phyloP scores from a whole-genome alignment of 1,140 invertebrate genomes.

The Pseudobourletiella spinata region DNA sequence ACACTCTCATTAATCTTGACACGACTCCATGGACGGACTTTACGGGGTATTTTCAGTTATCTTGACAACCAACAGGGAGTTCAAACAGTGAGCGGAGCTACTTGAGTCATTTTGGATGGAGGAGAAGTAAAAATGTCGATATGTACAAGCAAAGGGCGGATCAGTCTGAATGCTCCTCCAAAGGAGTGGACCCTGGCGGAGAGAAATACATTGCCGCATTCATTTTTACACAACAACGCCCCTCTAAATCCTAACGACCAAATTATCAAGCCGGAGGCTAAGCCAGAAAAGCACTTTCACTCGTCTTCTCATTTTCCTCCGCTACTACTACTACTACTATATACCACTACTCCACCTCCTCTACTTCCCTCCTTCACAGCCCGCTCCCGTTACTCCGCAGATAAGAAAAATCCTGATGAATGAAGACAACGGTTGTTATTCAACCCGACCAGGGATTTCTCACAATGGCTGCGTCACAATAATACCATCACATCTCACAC shows the following conservation, averaged over 20 bases:
- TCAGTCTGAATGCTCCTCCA: not conserved
- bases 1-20: conserved; percentile 37
- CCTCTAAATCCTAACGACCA: conserved; percentile 38
- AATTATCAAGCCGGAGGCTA: conserved; percentile 38
- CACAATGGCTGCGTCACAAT: no score
- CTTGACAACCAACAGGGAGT: conserved; percentile 29
- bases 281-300: conserved; percentile 36
- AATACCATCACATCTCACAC: no score
- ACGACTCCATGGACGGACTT: conserved; percentile 13
- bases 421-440: conserved; percentile 38
- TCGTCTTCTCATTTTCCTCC: conserved; percentile 16
- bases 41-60: conserved; percentile 20
- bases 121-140: conserved; percentile 29
- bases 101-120: conserved; percentile 31
- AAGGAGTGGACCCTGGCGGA: not conserved
- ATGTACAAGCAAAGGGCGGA: conserved; percentile 29
- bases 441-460: conserved; percentile 17
- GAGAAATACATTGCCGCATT: conserved; percentile 22
- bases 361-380: conserved; percentile 7
- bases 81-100: conserved; percentile 27
- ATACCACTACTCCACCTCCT: conserved; percentile 13
- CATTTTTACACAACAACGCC: conserved; percentile 36
- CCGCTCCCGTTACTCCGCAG: conserved; percentile 6
- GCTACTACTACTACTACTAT: no score
- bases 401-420: conserved; percentile 40